These are phyloP conservation scores for Tenthredo distinguenda DNA, from an alignment of 2,888 invertebrate species.

Conservation along the genomic window DNA sequence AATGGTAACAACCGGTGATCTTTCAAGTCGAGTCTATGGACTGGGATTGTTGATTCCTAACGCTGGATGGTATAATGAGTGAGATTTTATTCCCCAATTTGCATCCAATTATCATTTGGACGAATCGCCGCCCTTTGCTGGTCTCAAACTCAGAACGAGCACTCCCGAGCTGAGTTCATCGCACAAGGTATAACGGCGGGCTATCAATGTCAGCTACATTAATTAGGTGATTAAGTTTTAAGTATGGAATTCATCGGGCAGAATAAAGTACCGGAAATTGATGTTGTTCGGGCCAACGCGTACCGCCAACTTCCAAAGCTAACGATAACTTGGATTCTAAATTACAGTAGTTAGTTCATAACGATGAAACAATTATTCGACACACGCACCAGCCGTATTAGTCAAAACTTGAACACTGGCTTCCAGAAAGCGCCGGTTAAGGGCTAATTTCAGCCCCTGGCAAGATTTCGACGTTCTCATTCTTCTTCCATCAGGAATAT, in stretches of 20 bases:
- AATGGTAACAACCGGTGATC: neutral
- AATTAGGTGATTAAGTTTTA: constrained; percentile 1
- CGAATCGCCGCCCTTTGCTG: neutral
- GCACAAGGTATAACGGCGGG: neutral
- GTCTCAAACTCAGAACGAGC: neutral
- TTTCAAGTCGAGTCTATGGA: neutral
- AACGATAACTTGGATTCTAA: neutral
- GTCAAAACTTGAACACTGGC: neutral
- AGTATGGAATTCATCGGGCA: neutral
- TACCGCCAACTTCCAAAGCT: constrained; percentile 3
- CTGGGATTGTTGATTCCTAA: neutral
- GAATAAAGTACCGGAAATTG: neutral
- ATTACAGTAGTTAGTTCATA: constrained; percentile 15
- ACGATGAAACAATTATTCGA: constrained; percentile 32
- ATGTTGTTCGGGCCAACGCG: constrained; percentile 2
- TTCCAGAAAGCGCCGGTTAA: neutral
- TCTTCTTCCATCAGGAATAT: neutral
- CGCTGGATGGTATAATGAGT: neutral
- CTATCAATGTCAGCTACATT: constrained; percentile 10
- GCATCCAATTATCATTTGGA: constrained; percentile 15
- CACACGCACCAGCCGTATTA: constrained; percentile 8
- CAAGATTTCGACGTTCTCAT: neutral
- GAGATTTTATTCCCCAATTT: neutral
- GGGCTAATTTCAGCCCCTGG: neutral
- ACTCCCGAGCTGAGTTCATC: neutral